Conservation (phyloP, 2,888 invertebrate species). For the Mesoligia furuncula region DNA sequence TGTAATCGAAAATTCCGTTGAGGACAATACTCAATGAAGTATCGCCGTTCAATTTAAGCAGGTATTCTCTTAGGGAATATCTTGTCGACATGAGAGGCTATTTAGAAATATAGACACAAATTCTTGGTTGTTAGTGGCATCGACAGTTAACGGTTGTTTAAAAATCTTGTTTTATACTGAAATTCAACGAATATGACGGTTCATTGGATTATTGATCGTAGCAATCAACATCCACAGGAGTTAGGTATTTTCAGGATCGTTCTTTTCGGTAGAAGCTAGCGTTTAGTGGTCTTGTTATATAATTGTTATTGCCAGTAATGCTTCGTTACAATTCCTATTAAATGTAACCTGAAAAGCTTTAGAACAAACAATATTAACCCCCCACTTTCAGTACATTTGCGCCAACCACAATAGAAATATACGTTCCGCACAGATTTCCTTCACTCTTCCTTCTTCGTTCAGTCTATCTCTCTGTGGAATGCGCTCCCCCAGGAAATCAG, state of each 20-base stretch:
- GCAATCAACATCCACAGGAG: background rate
- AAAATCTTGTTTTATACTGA: background rate
- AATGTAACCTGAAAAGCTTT: background rate
- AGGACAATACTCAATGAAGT: constrained; percentile 32
- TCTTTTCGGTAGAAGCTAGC: background rate
- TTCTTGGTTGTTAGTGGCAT: background rate
- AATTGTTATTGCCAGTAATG: background rate
- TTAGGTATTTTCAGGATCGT: too few species aligned
- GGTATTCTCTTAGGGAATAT: constrained; percentile 28
- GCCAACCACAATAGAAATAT: too few species aligned
- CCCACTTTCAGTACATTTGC: too few species aligned
- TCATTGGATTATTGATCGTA: background rate
- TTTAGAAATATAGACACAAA: constrained; percentile 31
- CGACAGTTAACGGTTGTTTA: constrained; percentile 7
- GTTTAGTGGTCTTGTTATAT: background rate
- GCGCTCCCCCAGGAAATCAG: too few species aligned
- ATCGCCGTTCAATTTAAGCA: constrained; percentile 24
- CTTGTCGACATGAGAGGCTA: constrained; percentile 24
- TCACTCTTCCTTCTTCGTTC: too few species aligned
- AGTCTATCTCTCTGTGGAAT: too few species aligned
- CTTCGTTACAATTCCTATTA: background rate
- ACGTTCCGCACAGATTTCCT: too few species aligned
- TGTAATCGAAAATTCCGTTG: constrained; percentile 25
- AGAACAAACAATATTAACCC: too few species aligned
- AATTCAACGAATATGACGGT: background rate